Base-by-base conservation (phyloP, 2,797 vertebrate species). In the Sciaenops ocellatus region DNA sequence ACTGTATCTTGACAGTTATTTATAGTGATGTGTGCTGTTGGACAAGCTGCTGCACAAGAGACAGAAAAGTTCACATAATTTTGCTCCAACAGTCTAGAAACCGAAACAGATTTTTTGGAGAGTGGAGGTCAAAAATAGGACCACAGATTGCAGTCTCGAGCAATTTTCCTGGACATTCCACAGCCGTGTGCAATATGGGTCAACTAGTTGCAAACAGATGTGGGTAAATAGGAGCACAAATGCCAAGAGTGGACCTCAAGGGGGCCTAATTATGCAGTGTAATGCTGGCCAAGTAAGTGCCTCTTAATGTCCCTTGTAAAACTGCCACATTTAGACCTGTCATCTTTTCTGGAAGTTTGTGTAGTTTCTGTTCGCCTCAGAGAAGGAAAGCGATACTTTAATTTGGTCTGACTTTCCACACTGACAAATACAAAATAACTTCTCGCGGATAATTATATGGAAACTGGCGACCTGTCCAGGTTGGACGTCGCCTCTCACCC, bases 151-250 rank as follows among this genome's bases (percentile, higher is more conserved):
- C 76, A 50, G 80, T 79, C 83, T 60, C 11, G 1, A 69, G 46
- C 42, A 34, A 44, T 80, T 79, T 70, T 76, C 59, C 42, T 78
- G 60, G 68, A 78, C 87, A 85, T 89, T 90, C 86, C 83, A 73
- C 74, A 85, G 76, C 26, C 72, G 10, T 82, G 81, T 79, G 88
- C 73, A 80, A 50, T 69, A 46, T 62, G 76, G 80, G 83, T 84
- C 72, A 76, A 73, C 76, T 89, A 92, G 91, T 91, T 94, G 87
- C 85, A 86, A 93, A 87, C 93, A 94, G 92, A 93, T 94, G 92
- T 90, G 80, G 51, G 80, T 80, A 89, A 91, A 90, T 72, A 60
- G 72, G 54, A 69, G 82, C 69, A 67, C 51, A 68, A 73, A 80
- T 82, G 73, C 84, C 78, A 67, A 69, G 90, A 78, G 60, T 79